Evolutionary conservation across 64 coral and sea anemone species (phyloP).

Genomic region (Exaiptasia diaphana): DNA sequence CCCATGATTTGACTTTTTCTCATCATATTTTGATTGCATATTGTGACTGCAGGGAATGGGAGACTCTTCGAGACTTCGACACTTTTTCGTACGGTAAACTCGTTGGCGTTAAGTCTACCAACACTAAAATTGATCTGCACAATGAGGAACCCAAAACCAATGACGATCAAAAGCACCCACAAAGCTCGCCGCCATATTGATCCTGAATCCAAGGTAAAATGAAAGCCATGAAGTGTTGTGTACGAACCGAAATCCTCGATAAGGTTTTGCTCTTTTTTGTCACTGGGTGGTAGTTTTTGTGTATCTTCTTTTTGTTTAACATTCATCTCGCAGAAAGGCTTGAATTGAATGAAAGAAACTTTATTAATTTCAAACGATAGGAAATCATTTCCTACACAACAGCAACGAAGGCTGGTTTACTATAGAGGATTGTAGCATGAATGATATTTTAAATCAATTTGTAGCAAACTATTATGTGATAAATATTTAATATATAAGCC

Average conservation of each 20-base stretch:
- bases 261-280: no score
- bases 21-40: conserved; percentile 66
- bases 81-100: conserved; percentile 13
- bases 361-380: no score
- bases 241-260: conserved; percentile 39
- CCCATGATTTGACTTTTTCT: conserved; percentile 29
- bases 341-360: no score
- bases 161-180: conserved; percentile 10
- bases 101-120: background rate
- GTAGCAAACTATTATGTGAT: no score
- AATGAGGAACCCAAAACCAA: background rate
- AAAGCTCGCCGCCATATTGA: conserved; percentile 18
- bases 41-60: conserved; percentile 30
- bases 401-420: no score
- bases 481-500: no score
- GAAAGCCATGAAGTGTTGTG: conserved; percentile 49
- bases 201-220: conserved; percentile 12
- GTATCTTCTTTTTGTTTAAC: no score
- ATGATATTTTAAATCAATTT: no score
- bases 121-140: conserved; percentile 24
- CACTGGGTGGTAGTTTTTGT: no score
- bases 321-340: no score
- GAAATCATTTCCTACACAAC: no score
- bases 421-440: no score
- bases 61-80: background rate